Evolutionary conservation across 2,113 vertebrate species (phyloP).

Genomic region (Picathartes gymnocephalus): DNA sequence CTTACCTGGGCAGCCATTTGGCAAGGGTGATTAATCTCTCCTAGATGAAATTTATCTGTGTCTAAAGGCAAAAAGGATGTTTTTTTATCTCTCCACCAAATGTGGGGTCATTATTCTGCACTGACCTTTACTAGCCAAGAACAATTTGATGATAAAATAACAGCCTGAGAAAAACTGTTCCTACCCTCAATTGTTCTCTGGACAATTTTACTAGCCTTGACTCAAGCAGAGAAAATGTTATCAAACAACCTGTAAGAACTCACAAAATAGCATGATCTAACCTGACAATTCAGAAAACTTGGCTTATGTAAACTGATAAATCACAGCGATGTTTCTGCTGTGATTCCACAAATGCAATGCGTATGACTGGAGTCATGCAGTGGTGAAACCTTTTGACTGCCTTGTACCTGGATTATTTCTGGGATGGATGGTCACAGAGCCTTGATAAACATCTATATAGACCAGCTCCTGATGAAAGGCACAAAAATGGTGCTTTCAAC

Average conservation of each 20-base stretch:
- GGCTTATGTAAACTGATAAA: not conserved
- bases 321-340: rapidly evolving
- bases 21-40: not conserved
- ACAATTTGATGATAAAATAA: not conserved
- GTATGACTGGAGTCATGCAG: not conserved
- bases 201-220: not conserved
- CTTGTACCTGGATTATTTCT: not conserved
- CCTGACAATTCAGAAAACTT: not conserved
- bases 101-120: not conserved
- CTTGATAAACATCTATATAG: not conserved
- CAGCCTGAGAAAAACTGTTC: not conserved
- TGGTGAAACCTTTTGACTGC: not conserved
- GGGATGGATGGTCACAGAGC: not conserved
- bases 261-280: not conserved
- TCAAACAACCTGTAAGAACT: not conserved
- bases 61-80: not conserved
- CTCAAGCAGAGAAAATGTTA: not conserved
- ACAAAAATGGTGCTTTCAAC: not conserved
- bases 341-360: not conserved
- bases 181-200: not conserved
- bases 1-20: not conserved
- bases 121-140: not conserved
- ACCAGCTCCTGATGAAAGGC: not conserved
- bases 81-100: not conserved
- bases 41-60: not conserved